Evolutionary conservation across 2,888 invertebrate genomes (phyloP).

Genomic region (Ceraclea dissimilis): DNA sequence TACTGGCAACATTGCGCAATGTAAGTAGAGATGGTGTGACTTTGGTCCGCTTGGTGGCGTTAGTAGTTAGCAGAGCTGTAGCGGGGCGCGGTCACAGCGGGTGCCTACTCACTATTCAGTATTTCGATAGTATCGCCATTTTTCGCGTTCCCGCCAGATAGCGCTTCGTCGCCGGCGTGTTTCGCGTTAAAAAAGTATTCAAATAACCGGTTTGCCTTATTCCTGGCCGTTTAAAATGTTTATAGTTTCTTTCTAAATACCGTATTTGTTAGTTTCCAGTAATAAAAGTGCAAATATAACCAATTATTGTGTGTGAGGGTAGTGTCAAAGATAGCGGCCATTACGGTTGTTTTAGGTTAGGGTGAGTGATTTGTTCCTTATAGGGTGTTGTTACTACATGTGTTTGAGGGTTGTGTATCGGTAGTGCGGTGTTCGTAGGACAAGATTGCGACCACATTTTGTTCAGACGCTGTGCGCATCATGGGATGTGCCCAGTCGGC

Average conservation of each 20-base stretch:
- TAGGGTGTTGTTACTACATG: conserved; percentile 11
- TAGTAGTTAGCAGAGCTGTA: conserved; percentile 49
- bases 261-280: conserved; percentile 11
- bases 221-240: conserved; percentile 16
- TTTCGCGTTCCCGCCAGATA: conserved; percentile 50
- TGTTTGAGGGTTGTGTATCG: conserved; percentile 17
- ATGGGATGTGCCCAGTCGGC: conserved; percentile 99
- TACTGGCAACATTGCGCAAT: conserved; percentile 1
- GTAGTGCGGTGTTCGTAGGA: conserved; percentile 36
- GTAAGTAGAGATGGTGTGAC: conserved; percentile 31
- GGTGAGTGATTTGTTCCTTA: conserved; percentile 19
- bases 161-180: conserved; percentile 22
- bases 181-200: conserved; percentile 15
- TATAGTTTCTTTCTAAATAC: conserved; percentile 12
- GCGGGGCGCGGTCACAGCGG: conserved; percentile 54
- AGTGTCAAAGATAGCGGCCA: conserved; percentile 21
- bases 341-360: conserved; percentile 23
- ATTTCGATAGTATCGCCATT: conserved; percentile 40
- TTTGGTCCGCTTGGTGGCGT: conserved; percentile 36
- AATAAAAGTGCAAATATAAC: conserved; percentile 15
- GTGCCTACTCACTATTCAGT: conserved; percentile 48
- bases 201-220: conserved; percentile 18
- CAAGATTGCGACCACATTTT: conserved; percentile 23
- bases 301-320: conserved; percentile 19
- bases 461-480: conserved; percentile 38